A percentile compares a stretch with the other conserved stretches of the same genome.
Evolutionary conservation across 2,888 invertebrate genomes (phyloP).

Genomic region (Ptycholaimellus sp.): DNA sequence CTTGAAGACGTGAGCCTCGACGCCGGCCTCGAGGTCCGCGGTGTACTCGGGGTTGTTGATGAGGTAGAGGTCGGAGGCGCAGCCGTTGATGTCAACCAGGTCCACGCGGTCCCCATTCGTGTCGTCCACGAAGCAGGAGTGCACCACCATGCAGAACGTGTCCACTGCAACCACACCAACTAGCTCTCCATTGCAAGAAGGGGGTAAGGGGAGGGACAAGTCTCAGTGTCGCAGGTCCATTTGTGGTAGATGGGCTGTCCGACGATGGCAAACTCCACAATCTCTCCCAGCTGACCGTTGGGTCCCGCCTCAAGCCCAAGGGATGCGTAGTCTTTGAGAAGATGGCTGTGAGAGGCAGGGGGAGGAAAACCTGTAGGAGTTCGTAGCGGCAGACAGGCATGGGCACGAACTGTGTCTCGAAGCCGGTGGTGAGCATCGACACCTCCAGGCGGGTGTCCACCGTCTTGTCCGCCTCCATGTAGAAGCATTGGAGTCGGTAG

Average conservation of each 20-base stretch:
- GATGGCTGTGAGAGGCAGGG: too few relatives aligned
- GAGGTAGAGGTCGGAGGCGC: too few relatives aligned
- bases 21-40: too few relatives aligned
- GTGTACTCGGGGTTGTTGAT: too few relatives aligned
- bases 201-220: not conserved
- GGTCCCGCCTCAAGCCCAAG: slow-evolving; percentile 20
- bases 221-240: slow-evolving; percentile 20
- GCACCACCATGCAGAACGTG: slow-evolving; percentile 20
- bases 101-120: slow-evolving; percentile 16
- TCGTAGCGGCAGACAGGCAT: slow-evolving; percentile 22
- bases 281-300: slow-evolving; percentile 15
- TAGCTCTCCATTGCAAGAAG: not conserved
- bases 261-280: slow-evolving; percentile 18
- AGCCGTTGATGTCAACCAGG: not conserved
- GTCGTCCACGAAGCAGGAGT: slow-evolving; percentile 19
- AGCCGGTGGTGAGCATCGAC: slow-evolving; percentile 19
- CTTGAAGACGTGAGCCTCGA: too few relatives aligned
- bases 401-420: slow-evolving; percentile 19
- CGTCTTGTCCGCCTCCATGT: slow-evolving; percentile 22
- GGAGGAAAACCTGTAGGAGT: too few relatives aligned
- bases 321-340: too few relatives aligned
- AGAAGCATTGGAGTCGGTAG: slow-evolving; percentile 22
- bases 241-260: slow-evolving; percentile 18
- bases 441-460: slow-evolving; percentile 17
- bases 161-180: slow-evolving; percentile 6